Evolutionary conservation across 2,888 invertebrate genomes (phyloP), one percentile per base, ranked within the genome.

Genomic region (Andrena minutula): DNA sequence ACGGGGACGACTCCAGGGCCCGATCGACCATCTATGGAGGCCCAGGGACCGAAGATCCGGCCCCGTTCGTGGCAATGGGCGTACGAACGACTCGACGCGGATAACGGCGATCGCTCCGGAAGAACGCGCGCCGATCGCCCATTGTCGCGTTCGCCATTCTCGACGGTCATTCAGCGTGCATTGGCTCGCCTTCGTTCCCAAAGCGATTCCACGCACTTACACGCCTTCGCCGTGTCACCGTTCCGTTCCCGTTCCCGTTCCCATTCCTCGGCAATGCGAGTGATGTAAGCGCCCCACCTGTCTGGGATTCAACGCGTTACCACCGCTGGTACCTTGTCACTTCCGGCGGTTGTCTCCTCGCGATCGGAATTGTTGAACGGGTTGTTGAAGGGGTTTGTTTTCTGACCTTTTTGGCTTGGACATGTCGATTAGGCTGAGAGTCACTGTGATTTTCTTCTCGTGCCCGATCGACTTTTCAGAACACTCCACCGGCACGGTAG

Each of bases 11-110:
- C 87, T 86, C 88, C 68, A 70, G 80, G 86, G 86, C 87, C 89
- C 89, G 89, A 88, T 89, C 89, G 82, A 85, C 82, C 56, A 23
- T 85, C 65, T 41, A 71, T 86, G 83, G 88, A 86, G 89, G 88
- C 90, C 89, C 92, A 90, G 88, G 79, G 86, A 93, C 88, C 92
- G 91, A 92, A 92, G 93, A 93, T 92, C 92, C 93, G 92, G 93
- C 90, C 89, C 86, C 88, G 85, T 89, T 91, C 88, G 83, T 69
- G 61, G 79, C 71, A 86, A 88, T 85, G 76, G 83, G 71, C 83
- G 72, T 70, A 60, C 58, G 76, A 28, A n/a, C 74, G 68, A 87
- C 83, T 79, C 81, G 83, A 87, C 83, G 79, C 81, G 83, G 88
- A 83, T 79, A 82, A 71, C 82, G 82, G n/a, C 84, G 87, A 85